Evolutionary conservation across 2,113 vertebrate species (phyloP).

Genomic region (Clarias gariepinus): DNA sequence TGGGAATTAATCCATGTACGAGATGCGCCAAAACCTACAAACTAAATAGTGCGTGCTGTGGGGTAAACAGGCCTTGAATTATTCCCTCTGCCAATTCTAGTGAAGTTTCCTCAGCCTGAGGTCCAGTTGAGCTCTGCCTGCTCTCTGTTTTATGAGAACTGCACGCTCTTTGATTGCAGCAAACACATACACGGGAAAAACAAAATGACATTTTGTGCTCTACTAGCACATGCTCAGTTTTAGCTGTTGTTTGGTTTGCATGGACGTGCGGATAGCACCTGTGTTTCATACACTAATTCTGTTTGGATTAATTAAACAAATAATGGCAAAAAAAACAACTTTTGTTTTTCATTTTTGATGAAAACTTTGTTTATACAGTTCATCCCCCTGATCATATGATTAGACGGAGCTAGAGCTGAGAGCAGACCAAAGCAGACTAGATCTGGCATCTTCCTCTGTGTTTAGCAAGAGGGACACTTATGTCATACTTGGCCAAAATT

Average conservation of each 20-base stretch:
- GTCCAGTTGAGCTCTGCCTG: neutral
- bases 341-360: neutral
- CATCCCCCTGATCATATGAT: neutral
- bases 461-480: neutral
- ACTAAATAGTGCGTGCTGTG: slow-evolving; percentile 3
- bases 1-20: slow-evolving; percentile 41
- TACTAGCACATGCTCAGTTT: neutral
- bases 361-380: slow-evolving; percentile 13
- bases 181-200: slow-evolving; percentile 17
- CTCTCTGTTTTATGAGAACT: slow-evolving; percentile 27
- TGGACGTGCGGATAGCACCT: neutral
- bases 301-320: neutral
- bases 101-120: slow-evolving; percentile 4
- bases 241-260: neutral
- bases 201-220: neutral
- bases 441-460: neutral
- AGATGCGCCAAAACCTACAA: neutral
- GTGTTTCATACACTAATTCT: too few species aligned
- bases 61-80: slow-evolving; percentile 37
- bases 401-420: neutral
- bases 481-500: neutral
- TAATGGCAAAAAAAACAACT: neutral
- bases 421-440: neutral
- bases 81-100: slow-evolving; percentile 33
- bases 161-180: slow-evolving; percentile 20